A percentile compares a stretch with the other conserved stretches of the same genome.
Evolutionary conservation across 2,888 invertebrate genomes (phyloP).

Genomic region (Caenorhabditis macrosperma): DNA sequence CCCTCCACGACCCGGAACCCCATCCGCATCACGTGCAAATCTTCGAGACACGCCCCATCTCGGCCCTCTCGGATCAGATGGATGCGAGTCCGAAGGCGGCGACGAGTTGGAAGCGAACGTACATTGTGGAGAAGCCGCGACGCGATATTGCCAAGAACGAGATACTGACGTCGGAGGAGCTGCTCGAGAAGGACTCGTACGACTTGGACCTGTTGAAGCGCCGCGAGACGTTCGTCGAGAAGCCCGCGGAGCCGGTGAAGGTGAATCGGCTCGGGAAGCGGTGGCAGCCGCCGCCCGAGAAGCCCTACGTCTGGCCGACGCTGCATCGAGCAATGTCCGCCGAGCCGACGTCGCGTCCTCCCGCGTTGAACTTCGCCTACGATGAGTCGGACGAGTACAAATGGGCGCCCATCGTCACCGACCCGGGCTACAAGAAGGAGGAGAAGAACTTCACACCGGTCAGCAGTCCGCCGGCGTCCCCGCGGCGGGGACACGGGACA

Average conservation of each 20-base stretch:
- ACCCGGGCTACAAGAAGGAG: slow-evolving; percentile 78
- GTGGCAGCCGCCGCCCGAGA: slow-evolving; percentile 80
- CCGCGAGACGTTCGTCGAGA: slow-evolving; percentile 79
- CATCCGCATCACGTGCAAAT: slow-evolving; percentile 69
- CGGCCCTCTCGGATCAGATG: slow-evolving; percentile 65
- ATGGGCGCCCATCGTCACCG: slow-evolving; percentile 78
- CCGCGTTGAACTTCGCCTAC: slow-evolving; percentile 66
- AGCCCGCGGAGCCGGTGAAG: slow-evolving; percentile 68
- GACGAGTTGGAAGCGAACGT: slow-evolving; percentile 68
- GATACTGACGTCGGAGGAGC: slow-evolving; percentile 78
- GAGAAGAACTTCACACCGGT: slow-evolving; percentile 80
- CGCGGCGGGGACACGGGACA: slow-evolving; percentile 68
- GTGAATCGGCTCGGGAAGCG: slow-evolving; percentile 75
- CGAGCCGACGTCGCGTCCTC: slow-evolving; percentile 61
- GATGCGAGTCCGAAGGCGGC: slow-evolving; percentile 26
- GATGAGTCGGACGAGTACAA: slow-evolving; percentile 72
- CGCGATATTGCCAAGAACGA: slow-evolving; percentile 75
- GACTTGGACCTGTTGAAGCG: slow-evolving; percentile 79
- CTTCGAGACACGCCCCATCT: slow-evolving; percentile 78
- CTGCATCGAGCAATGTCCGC: slow-evolving; percentile 68
- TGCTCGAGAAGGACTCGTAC: slow-evolving; percentile 76
- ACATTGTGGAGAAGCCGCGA: slow-evolving; percentile 71
- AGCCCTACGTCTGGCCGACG: slow-evolving; percentile 75
- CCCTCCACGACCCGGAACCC: slow-evolving; percentile 27
- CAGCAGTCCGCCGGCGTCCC: slow-evolving; percentile 75